Evolutionary conservation across 2,113 vertebrate genomes (phyloP).

Genomic region (Larimichthys polyactis): DNA sequence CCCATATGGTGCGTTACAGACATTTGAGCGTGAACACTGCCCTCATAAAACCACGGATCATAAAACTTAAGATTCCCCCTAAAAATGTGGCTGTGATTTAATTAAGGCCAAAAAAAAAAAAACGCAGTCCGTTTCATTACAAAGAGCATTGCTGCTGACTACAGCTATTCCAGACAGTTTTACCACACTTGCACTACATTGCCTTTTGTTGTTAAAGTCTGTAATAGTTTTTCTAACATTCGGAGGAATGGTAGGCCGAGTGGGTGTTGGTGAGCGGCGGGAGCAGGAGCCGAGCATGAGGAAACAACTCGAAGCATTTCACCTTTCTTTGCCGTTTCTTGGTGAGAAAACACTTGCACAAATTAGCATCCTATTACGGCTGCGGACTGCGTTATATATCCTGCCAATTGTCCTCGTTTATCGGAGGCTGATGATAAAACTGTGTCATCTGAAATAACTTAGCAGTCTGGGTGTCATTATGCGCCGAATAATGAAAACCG

Average conservation of each 20-base stretch:
- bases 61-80: constrained; percentile 66
- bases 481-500: constrained; percentile 37
- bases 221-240: constrained; percentile 48
- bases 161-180: constrained; percentile 45
- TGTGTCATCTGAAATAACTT: constrained; percentile 39
- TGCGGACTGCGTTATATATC: constrained; percentile 13
- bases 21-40: constrained; percentile 42
- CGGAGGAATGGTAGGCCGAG: constrained; percentile 13
- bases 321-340: constrained; percentile 42
- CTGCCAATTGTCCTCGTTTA: constrained; percentile 30
- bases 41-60: constrained; percentile 57
- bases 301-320: constrained; percentile 14
- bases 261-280: constrained; percentile 36
- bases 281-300: not conserved
- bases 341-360: constrained; percentile 24
- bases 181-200: constrained; percentile 20
- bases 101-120: constrained; percentile 48
- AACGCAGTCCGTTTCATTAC: constrained; percentile 34
- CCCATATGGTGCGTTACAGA: constrained; percentile 42
- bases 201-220: constrained; percentile 41
- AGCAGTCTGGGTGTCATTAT: constrained; percentile 15
- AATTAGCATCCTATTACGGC: constrained; percentile 47
- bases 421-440: constrained; percentile 53
- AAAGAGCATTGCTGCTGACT: constrained; percentile 55
- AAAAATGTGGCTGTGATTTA: constrained; percentile 64